phyloP scores from a whole-genome alignment of 2,113 vertebrate species.

The Alethe castanea region DNA sequence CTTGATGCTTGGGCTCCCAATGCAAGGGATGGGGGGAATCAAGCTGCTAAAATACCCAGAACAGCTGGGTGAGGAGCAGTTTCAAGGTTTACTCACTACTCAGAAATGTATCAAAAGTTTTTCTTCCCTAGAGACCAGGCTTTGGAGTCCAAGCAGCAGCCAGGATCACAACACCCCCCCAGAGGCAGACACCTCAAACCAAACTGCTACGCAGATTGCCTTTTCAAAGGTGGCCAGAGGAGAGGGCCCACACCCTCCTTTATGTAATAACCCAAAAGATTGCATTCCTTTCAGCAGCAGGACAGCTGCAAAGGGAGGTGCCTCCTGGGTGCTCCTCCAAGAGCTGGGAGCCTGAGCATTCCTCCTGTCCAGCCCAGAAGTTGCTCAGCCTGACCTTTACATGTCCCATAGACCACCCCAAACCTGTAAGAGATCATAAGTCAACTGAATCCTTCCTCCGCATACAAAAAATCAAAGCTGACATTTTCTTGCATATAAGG shows the following conservation, averaged over 20 bases:
- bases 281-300: conserved; percentile 39
- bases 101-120: neutral
- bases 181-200: neutral
- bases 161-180: neutral
- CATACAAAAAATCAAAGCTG: neutral
- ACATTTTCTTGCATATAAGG: neutral
- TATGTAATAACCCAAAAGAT: conserved; percentile 30
- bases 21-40: neutral
- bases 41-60: neutral
- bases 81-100: neutral
- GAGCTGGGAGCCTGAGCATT: neutral
- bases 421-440: neutral
- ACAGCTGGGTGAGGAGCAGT: neutral
- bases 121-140: neutral
- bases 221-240: neutral
- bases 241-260: conserved; percentile 11
- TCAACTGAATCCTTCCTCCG: neutral
- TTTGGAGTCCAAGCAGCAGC: neutral
- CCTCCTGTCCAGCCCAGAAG: neutral
- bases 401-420: neutral
- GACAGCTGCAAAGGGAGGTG: neutral
- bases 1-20: neutral
- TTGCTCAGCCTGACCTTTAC: neutral
- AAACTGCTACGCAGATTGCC: fast-evolving
- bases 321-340: neutral